A percentile compares a stretch with the other conserved stretches of the same genome.
These are phyloP conservation scores for Caenorhabditis panamensis DNA, from an alignment of 2,888 invertebrate species.

Conservation along the genomic window DNA sequence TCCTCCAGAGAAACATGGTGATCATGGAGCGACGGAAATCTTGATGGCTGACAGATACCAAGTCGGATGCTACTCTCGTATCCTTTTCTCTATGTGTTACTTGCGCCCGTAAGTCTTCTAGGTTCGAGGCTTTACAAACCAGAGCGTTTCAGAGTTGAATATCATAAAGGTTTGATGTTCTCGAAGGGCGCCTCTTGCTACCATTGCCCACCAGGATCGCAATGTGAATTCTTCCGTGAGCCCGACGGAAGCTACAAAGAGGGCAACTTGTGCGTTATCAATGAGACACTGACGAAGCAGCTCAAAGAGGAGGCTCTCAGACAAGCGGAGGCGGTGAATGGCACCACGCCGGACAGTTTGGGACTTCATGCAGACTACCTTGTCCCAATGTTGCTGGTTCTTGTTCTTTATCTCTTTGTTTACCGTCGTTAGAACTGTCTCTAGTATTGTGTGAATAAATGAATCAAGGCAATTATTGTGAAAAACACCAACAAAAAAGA, in stretches of 20 bases:
- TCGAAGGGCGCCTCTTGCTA: neutral
- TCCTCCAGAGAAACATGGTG: neutral
- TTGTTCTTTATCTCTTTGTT: too few species aligned
- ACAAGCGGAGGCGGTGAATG: too few species aligned
- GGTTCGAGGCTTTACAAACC: too few species aligned
- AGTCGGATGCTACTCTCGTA: neutral
- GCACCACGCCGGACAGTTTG: too few species aligned
- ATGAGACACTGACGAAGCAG: neutral
- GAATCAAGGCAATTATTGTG: too few species aligned
- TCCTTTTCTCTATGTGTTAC: neutral
- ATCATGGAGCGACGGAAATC: neutral
- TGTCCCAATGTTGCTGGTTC: too few species aligned
- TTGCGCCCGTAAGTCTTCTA: neutral
- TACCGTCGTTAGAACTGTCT: too few species aligned
- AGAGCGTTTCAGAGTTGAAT: neutral
- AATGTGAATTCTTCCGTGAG: neutral
- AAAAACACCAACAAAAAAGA: too few species aligned
- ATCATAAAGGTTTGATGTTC: neutral
- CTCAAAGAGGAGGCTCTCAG: too few species aligned
- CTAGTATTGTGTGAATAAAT: too few species aligned
- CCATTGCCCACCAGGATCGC: neutral
- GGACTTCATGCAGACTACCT: too few species aligned
- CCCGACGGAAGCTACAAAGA: neutral
- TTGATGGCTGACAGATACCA: neutral
- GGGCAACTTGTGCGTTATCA: constrained; percentile 1